These are phyloP conservation scores for Carettochelys insculpta DNA, from an alignment of 2,113 vertebrate species.

Conservation along the genomic window DNA sequence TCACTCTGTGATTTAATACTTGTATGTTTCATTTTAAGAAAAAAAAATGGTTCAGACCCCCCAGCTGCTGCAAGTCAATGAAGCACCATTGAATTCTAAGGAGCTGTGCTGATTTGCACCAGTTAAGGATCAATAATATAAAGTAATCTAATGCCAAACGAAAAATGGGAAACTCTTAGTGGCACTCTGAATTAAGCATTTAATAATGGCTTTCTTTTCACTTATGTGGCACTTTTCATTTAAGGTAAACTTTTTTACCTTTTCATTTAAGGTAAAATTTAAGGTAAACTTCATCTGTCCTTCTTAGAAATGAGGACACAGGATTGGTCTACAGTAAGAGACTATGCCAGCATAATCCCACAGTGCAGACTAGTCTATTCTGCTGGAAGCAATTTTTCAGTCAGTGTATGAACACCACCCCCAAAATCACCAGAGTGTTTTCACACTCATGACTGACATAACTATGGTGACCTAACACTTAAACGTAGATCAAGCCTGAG, in stretches of 20 bases:
- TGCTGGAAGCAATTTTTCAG: background rate
- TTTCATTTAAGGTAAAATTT: background rate
- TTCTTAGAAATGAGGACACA: background rate
- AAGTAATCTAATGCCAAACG: background rate
- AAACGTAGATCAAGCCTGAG: background rate
- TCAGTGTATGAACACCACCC: background rate
- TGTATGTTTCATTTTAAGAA: background rate
- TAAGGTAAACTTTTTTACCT: background rate
- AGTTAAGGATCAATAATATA: constrained; percentile 7
- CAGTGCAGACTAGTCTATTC: background rate
- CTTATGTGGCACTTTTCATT: background rate
- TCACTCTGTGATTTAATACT: background rate
- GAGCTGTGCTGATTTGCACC: background rate
- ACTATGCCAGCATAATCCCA: background rate
- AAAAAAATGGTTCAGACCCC: background rate
- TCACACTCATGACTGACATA: background rate
- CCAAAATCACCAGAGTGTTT: too few species aligned
- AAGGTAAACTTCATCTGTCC: background rate
- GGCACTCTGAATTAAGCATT: background rate
- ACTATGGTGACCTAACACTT: background rate
- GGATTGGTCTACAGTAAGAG: too few species aligned
- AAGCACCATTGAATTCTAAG: background rate
- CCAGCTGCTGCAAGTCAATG: background rate
- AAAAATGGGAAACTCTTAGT: background rate
- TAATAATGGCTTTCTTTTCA: background rate